These are phyloP conservation scores for Ylistrum balloti DNA, from an alignment of 1,140 invertebrate genomes.

Conservation along the genomic window DNA sequence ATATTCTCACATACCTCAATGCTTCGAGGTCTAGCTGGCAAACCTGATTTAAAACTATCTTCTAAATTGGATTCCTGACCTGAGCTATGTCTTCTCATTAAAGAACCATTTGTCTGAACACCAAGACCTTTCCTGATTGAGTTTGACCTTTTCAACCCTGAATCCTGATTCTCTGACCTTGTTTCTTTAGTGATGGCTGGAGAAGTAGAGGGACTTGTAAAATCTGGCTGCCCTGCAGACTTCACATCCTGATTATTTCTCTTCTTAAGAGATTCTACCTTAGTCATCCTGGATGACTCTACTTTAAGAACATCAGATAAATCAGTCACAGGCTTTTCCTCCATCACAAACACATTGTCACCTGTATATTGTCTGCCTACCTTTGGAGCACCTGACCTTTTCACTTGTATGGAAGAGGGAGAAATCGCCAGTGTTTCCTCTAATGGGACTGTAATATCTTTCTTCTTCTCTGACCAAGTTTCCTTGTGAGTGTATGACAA, in stretches of 20 bases:
- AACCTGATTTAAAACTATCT: neutral
- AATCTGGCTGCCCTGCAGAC: neutral
- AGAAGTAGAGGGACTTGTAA: neutral
- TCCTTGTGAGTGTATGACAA: neutral
- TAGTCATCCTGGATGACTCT: neutral
- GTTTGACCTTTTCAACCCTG: conserved; percentile 6
- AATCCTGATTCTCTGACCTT: neutral
- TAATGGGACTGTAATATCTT: neutral
- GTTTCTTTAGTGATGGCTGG: neutral
- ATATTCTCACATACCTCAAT: conserved; percentile 34
- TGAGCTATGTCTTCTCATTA: neutral
- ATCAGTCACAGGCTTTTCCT: neutral
- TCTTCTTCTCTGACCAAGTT: neutral
- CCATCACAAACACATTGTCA: neutral
- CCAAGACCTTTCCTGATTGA: conserved; percentile 29
- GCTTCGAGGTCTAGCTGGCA: neutral
- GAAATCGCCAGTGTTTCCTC: neutral
- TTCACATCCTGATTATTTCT: neutral
- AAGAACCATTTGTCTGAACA: conserved; percentile 10
- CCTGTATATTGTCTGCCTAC: neutral
- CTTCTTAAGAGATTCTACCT: neutral
- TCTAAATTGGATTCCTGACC: neutral
- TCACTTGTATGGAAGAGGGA: neutral
- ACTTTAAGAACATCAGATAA: neutral
- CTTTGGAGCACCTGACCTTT: neutral